Conservation (phyloP, 2,888 invertebrate species). For the Hirudinaria manillensis region DNA sequence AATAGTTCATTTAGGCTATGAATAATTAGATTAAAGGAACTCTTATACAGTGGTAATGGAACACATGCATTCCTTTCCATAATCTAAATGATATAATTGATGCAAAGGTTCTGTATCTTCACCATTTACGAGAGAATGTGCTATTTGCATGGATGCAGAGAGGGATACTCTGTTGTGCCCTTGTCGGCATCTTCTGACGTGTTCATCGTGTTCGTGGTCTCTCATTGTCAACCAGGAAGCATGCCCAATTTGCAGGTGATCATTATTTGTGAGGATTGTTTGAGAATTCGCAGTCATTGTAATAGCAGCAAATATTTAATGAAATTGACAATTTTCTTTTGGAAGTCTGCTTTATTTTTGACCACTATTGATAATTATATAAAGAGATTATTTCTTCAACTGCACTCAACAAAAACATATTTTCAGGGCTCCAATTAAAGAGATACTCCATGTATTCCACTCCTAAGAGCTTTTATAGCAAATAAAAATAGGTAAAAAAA, state of each 20-base stretch:
- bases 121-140: constrained; percentile 50
- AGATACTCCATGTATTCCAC: constrained; percentile 18
- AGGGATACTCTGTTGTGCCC: constrained; percentile 55
- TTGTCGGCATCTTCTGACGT: constrained; percentile 56
- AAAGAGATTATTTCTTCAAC: no score
- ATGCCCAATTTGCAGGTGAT: constrained; percentile 54
- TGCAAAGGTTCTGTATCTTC: not conserved
- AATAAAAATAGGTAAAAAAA: not conserved
- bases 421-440: constrained; percentile 22
- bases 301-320: not conserved
- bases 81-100: no score
- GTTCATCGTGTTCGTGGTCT: constrained; percentile 54
- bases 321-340: not conserved
- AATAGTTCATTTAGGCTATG: no score
- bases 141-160: constrained; percentile 55
- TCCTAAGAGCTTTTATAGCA: not conserved
- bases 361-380: not conserved
- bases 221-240: constrained; percentile 53
- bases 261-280: not conserved
- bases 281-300: not conserved
- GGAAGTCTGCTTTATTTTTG: not conserved
- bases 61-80: no score
- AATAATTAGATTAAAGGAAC: no score
- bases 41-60: no score
- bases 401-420: not conserved